Base-by-base conservation (phyloP, 2,888 invertebrate species). In the Drosophila fungiperda region DNA sequence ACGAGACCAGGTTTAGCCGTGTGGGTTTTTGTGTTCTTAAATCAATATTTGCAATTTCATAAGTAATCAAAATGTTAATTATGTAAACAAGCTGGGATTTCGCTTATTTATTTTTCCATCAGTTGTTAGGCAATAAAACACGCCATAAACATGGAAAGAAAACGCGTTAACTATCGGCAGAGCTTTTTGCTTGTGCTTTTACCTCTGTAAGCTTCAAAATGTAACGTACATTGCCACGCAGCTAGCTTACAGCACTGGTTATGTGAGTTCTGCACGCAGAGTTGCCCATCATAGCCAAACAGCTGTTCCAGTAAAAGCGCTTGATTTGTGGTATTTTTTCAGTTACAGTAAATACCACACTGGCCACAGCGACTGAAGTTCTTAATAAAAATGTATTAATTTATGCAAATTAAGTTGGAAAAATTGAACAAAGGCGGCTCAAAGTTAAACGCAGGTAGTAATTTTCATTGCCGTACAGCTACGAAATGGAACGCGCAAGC, bases 11-110 rank as follows among this genome's bases (percentile, higher is more conserved):
- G 67, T 74, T 72, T 40, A 32, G 20, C 50, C 58, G 9, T 45
- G 29, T 29, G 29, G 29, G 29, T 29, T 29, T 60, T 77, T 59
- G 65, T 55, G 54, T 61, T 57, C 63, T 73, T 63, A 59, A 70
- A 72, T 45, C 40, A 80, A 82, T 86, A 76, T 68, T 76, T 32
- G 77, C 68, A 62, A 78, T 75, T 66, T 54, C 55, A 67, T 50
- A 63, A 42, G 52, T 71, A 59, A 52, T 62, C 52, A 49, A 35
- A n/a, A 23, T 60, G 49, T 35, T 62, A 76, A 59, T 72, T 67
- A 73, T 65, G 68, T 50, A 60, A 75, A 67, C 49, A 29, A 52
- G 49, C n/a, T 48, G 42, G 26, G 48, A 49, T 33, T 65, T 59
- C 32, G 48, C 42, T 42, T 63, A 35, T 12, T 32, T 33, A 50